These are phyloP conservation scores for Neoniphon sammara DNA, from an alignment of 2,797 vertebrate genomes.

Conservation along the genomic window DNA sequence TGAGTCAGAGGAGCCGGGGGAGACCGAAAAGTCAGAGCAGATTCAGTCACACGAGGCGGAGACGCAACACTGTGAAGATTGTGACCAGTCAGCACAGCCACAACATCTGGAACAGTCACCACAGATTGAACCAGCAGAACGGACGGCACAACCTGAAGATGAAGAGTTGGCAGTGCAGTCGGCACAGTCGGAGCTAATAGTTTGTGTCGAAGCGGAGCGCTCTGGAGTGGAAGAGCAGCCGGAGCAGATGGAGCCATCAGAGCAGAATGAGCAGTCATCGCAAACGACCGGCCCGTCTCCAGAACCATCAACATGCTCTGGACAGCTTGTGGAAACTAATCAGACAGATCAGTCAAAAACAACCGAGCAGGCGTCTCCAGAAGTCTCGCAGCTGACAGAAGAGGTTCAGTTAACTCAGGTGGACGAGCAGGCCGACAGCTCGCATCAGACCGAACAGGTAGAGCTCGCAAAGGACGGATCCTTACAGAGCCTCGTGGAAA, in stretches of 20 bases:
- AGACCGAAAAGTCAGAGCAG: constrained; percentile 5
- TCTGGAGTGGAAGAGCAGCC: constrained; percentile 16
- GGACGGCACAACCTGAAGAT: constrained; percentile 21
- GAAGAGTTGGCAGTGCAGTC: constrained; percentile 33
- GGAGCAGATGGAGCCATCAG: constrained; percentile 37
- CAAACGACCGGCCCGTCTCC: constrained; percentile 4
- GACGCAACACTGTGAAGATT: constrained; percentile 4
- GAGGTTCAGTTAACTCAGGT: constrained; percentile 25
- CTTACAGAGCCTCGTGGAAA: constrained; percentile 26
- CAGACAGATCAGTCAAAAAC: constrained; percentile 51
- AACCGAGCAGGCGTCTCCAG: constrained; percentile 48
- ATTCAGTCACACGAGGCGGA: constrained; percentile 11
- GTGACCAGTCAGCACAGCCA: constrained; percentile 1
- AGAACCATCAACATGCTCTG: constrained; percentile 3
- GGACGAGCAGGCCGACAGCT: constrained; percentile 16
- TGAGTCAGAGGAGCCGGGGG: constrained; percentile 17
- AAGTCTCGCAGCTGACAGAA: constrained; percentile 15
- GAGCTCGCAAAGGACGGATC: not conserved
- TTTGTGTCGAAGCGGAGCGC: constrained; percentile 33
- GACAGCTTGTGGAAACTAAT: constrained; percentile 34
- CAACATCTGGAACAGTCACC: constrained; percentile 32
- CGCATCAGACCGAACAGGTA: constrained; percentile 16
- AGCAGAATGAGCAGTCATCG: constrained; percentile 36
- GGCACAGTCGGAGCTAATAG: constrained; percentile 33
- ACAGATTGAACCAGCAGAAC: constrained; percentile 29